These are phyloP conservation scores for Podiceps cristatus DNA, from an alignment of 2,113 vertebrate species.

Conservation along the genomic window DNA sequence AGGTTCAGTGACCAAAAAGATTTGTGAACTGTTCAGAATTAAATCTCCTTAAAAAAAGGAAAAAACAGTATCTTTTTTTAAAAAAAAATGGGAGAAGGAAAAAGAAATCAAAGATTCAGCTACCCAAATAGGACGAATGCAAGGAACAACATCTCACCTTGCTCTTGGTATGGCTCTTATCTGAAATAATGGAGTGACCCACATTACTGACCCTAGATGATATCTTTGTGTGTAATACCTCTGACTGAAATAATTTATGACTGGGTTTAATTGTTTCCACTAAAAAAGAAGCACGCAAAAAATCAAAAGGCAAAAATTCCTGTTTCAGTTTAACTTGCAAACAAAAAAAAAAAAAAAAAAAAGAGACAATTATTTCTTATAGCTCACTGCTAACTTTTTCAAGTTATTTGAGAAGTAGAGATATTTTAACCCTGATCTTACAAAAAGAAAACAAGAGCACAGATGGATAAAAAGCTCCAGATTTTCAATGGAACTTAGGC, in stretches of 20 bases:
- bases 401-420: neutral
- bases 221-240: neutral
- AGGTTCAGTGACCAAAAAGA: neutral
- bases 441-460: neutral
- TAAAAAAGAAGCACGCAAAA: neutral
- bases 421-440: neutral
- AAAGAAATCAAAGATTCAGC: neutral
- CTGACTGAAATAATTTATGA: neutral
- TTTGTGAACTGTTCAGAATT: neutral
- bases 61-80: neutral
- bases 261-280: neutral
- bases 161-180: neutral
- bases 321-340: neutral
- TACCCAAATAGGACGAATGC: neutral
- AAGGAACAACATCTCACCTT: neutral
- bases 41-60: neutral
- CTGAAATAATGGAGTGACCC: neutral
- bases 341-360: no score
- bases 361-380: neutral
- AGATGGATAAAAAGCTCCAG: neutral
- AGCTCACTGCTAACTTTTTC: neutral
- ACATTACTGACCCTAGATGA: neutral
- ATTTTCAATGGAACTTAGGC: neutral
- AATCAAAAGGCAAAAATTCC: neutral
- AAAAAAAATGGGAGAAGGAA: no score